Base-by-base conservation (phyloP, 2,113 vertebrate genomes). In the Oreotrochilus melanogaster region DNA sequence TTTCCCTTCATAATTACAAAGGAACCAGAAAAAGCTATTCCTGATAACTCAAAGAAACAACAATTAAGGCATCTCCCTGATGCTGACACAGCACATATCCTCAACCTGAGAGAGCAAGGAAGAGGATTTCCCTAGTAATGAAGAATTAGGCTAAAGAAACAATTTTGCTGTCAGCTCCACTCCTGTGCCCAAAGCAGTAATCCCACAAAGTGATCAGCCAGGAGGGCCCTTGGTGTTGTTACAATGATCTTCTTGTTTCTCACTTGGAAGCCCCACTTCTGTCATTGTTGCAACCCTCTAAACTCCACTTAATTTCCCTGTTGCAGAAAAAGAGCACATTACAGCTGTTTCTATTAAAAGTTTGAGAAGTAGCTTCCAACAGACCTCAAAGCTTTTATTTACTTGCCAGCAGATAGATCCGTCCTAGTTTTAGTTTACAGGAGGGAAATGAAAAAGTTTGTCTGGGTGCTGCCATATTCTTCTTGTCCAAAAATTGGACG, bases 21-120 rank as follows among this genome's bases (percentile, higher is more conserved):
- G 35, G 23, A 42, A 88, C 48, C 3, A 28, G 35, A 30, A 78
- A 86, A 79, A 74, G 37, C 11, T 57, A 65, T 18, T 19, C 53
- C 39, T 2, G 8, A n/a, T 62, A 95, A 73, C 25, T 47, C 24
- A 47, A 73, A 79, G 33, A 86, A 81, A 31, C 1, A 21, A 7
- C 33, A 70, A n/a, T 58, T 70, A 65, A 66, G 28, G 37, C 42
- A 88, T 9, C 15, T 78, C 54, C 30, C 51, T 62, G 31, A 88
- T 70, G 81, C 51, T 88, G 64, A 62, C 31, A 56, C 65, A n/a
- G 15, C 2, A 2, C 0, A 0, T n/a, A 53, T 17, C 50, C 42
- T 74, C 60, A 62, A n/a, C 0, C 0, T 10, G 9, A 0, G 0
- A 72, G 6, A 17, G 56, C 0, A 0, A 71, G 50, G 43, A 74